Evolutionary conservation across 2,113 vertebrate species (phyloP), one percentile per base, ranked within the genome.

Genomic region (Poeciliopsis prolifica): DNA sequence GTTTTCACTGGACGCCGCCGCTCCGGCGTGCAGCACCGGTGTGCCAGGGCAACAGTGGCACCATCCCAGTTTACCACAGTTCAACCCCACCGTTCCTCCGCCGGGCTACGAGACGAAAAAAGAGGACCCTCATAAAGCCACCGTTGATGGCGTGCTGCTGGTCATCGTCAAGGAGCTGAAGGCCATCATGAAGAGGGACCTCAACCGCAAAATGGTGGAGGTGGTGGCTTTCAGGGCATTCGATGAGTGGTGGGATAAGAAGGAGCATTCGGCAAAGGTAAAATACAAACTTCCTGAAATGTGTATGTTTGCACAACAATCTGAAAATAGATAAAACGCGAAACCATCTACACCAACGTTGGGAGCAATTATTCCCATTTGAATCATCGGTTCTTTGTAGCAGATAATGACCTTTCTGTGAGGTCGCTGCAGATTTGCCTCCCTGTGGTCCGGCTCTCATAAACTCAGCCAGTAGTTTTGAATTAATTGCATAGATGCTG

Each of bases 201-300:
- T 99, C 77, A 99, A 98, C 91, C 95, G 97, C 65, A 99, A 99
- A 92, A 99, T 99, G 98, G 98, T 99, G 48, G 98, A 99, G 91
- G 97, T 98, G 90, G 97, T 99, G 74, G 98, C 98, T 0, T 99
- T 99, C 74, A 95, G 98, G 84, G 96, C 97, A 1, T 99, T 99
- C 0, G 98, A 99, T 4, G 97, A 99, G 62, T 99, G 98, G 98
- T 99, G 98, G 98, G 98, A 97, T 70, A 98, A 97, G 92, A 98
- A 99, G 84, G 97, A 99, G 5, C 95, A 94, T 33, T 95, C 96
- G 11, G 97, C 98, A 54, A 99, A 99, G 95, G 98, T 98, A 87
- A 51, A 92, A 15, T 15, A 15, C 40, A 4, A 42, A 13, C 17
- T 48, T 48, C 14, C 44, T 48, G 44, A 48, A 48, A 48, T 48